phyloP scores from a whole-genome alignment of 2,888 invertebrate species.

The Anarsia innoxiella region DNA sequence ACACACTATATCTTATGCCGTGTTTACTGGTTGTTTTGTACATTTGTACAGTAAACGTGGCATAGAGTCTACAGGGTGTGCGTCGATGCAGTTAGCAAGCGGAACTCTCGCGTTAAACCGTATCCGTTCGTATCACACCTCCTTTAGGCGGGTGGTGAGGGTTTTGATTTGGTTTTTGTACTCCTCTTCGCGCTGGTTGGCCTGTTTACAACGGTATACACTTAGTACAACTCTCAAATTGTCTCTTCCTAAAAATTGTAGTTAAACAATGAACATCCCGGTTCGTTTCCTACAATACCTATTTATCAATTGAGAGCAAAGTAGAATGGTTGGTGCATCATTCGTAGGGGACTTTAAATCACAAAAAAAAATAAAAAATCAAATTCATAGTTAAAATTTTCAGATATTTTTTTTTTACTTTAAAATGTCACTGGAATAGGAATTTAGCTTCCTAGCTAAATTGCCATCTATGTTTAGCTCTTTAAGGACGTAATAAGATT shows the following conservation, averaged over 20 bases:
- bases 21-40: slow-evolving; percentile 34
- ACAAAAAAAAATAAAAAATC: slow-evolving; percentile 5
- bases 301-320: not conserved
- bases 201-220: slow-evolving; percentile 77
- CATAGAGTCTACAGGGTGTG: slow-evolving; percentile 39
- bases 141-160: slow-evolving; percentile 98
- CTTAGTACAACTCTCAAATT: too few species aligned
- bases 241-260: too few species aligned
- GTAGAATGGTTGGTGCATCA: slow-evolving; percentile 61
- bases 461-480: slow-evolving; percentile 11
- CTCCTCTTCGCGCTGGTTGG: slow-evolving; percentile 99
- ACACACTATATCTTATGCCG: slow-evolving; percentile 43
- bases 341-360: slow-evolving; percentile 18
- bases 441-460: slow-evolving; percentile 8
- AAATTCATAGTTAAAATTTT: too few species aligned
- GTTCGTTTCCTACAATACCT: not conserved
- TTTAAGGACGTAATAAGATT: slow-evolving; percentile 5
- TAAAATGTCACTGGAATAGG: not conserved
- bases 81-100: slow-evolving; percentile 65
- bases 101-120: slow-evolving; percentile 51
- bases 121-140: slow-evolving; percentile 82
- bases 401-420: not conserved
- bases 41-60: slow-evolving; percentile 32
- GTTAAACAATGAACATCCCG: too few species aligned
- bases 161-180: slow-evolving; percentile 99